Conservation (phyloP, 2,113 vertebrate genomes). For the Pterocles burchelli region DNA sequence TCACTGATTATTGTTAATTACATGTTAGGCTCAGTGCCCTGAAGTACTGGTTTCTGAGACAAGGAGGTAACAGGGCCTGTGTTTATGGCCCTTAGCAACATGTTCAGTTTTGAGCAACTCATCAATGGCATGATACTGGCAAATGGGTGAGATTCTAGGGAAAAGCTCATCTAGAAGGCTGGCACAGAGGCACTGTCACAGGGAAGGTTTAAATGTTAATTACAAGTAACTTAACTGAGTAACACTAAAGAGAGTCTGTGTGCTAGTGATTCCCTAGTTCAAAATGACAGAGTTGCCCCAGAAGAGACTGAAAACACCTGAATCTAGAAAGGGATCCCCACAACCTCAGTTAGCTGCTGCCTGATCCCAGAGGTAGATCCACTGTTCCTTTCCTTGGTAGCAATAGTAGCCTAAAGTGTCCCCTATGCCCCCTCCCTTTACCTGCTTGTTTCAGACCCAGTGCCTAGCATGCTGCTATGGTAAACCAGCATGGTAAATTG, state of each 20-base stretch:
- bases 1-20: not conserved
- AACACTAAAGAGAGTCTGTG: not conserved
- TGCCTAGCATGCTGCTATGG: not conserved
- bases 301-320: not conserved
- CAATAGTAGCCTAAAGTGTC: not conserved
- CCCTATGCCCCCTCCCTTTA: not conserved
- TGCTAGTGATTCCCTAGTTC: not conserved
- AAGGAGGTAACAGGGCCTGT: not conserved
- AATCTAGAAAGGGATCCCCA: not conserved
- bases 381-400: not conserved
- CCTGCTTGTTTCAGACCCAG: not conserved
- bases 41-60: not conserved
- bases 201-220: not conserved
- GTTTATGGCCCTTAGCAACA: not conserved
- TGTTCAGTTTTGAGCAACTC: not conserved
- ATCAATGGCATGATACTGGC: not conserved
- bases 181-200: not conserved
- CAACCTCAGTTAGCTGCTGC: not conserved
- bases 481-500: not conserved
- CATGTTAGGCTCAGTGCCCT: not conserved
- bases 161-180: not conserved
- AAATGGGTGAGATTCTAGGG: not conserved
- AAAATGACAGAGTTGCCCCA: not conserved
- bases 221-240: not conserved
- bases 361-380: not conserved